phyloP scores from a whole-genome alignment of 2,113 vertebrate genomes.

The Leptobrachium leishanense region DNA sequence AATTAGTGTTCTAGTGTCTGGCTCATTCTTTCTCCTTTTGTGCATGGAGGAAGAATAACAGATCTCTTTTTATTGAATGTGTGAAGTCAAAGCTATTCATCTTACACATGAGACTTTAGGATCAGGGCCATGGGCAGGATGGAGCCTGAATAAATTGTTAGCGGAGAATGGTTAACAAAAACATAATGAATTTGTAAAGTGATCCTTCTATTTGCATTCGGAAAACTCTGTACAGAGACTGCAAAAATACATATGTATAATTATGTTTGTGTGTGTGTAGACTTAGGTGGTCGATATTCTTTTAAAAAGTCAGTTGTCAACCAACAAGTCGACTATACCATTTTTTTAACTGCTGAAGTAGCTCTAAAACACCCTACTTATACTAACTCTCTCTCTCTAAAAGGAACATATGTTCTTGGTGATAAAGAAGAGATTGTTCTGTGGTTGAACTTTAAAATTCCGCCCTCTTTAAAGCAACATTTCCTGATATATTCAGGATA shows the following conservation, averaged over 20 bases:
- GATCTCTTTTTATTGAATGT: background rate
- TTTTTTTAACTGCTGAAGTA: background rate
- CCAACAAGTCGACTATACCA: too few species aligned
- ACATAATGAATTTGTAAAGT: too few species aligned
- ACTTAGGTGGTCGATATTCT: too few species aligned
- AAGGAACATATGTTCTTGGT: background rate
- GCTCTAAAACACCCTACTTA: background rate
- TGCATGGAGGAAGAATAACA: background rate
- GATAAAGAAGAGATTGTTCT: background rate
- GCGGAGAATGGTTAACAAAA: too few species aligned
- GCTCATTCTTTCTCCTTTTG: constrained; percentile 1
- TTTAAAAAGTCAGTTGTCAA: too few species aligned
- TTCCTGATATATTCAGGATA: background rate
- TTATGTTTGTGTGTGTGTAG: too few species aligned
- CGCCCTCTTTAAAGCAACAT: background rate
- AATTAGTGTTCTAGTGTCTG: constrained; percentile 45
- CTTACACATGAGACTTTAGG: background rate
- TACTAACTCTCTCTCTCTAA: background rate
- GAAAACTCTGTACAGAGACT: background rate
- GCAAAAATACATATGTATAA: background rate
- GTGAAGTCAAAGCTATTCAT: constrained; percentile 12
- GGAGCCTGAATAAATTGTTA: background rate
- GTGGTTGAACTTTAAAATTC: background rate
- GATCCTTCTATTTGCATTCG: background rate
- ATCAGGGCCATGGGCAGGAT: constrained; percentile 12